These are phyloP conservation scores for Drosophila elegans DNA, from an alignment of 1,140 invertebrate species.

Conservation along the genomic window DNA sequence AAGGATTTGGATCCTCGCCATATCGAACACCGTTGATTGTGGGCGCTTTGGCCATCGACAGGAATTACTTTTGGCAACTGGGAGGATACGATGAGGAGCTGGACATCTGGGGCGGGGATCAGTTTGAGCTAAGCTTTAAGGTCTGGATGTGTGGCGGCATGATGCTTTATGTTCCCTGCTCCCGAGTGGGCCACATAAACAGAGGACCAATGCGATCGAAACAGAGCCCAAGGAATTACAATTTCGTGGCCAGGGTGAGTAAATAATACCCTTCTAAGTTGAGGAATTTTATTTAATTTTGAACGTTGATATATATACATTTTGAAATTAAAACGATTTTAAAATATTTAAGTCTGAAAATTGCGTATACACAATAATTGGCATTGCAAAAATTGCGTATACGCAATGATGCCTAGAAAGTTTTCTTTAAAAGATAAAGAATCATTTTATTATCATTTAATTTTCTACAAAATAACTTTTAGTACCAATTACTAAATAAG, in stretches of 20 bases:
- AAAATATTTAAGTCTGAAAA: not conserved
- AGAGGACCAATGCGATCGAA: slow-evolving; percentile 89
- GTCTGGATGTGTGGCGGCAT: slow-evolving; percentile 96
- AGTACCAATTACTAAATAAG: too few species aligned
- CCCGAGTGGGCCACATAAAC: slow-evolving; percentile 95
- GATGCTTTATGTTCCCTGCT: slow-evolving; percentile 96
- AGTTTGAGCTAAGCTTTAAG: slow-evolving; percentile 98
- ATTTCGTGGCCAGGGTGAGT: slow-evolving; percentile 62
- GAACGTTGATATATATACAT: too few species aligned
- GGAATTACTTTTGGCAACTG: slow-evolving; percentile 96
- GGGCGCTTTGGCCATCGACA: slow-evolving; percentile 96
- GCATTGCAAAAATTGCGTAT: too few species aligned
- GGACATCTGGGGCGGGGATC: slow-evolving; percentile 98
- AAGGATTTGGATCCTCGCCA: slow-evolving; percentile 88
- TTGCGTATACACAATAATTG: not conserved
- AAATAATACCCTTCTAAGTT: not conserved
- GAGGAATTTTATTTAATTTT: too few species aligned
- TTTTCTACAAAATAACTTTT: too few species aligned
- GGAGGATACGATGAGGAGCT: slow-evolving; percentile 96
- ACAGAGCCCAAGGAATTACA: slow-evolving; percentile 90
- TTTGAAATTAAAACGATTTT: too few species aligned
- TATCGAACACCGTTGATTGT: slow-evolving; percentile 97
- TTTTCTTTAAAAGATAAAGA: too few species aligned
- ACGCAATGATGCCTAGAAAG: too few species aligned
- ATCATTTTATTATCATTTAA: too few species aligned